Evolutionary conservation across 2,113 vertebrate genomes (phyloP).

Genomic region (pig (Sus scrofa)): DNA sequence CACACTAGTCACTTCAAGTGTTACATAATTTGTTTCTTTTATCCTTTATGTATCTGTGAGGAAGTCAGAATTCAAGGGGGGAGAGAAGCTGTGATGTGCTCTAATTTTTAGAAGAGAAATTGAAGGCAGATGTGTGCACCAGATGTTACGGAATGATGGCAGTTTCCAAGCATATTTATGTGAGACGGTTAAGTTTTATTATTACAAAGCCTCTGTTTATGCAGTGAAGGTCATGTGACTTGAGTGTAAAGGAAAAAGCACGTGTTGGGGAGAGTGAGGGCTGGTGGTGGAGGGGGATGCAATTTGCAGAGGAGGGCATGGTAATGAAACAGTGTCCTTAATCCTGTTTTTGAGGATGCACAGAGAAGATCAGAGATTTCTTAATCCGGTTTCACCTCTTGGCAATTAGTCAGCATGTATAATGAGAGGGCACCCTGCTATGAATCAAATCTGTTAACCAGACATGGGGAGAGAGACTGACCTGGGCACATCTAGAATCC

Average conservation of each 20-base stretch:
- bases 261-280: background rate
- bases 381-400: background rate
- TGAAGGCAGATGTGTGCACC: slow-evolving; percentile 56
- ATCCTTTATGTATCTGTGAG: slow-evolving; percentile 14
- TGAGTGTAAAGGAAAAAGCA: background rate
- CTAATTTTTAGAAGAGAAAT: slow-evolving; percentile 60
- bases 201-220: slow-evolving; percentile 1
- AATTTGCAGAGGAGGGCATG: background rate
- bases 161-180: background rate
- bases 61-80: background rate
- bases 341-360: background rate
- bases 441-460: background rate
- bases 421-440: background rate
- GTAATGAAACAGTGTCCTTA: background rate
- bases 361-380: background rate
- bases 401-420: background rate
- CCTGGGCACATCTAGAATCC: background rate
- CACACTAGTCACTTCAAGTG: background rate
- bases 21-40: background rate
- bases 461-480: background rate
- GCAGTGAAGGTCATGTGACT: background rate
- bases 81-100: background rate
- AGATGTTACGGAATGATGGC: slow-evolving; percentile 16
- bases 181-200: slow-evolving; percentile 18
- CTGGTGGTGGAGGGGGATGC: background rate